Conservation (phyloP, 2,888 invertebrate species). For the Agrilus mali region DNA sequence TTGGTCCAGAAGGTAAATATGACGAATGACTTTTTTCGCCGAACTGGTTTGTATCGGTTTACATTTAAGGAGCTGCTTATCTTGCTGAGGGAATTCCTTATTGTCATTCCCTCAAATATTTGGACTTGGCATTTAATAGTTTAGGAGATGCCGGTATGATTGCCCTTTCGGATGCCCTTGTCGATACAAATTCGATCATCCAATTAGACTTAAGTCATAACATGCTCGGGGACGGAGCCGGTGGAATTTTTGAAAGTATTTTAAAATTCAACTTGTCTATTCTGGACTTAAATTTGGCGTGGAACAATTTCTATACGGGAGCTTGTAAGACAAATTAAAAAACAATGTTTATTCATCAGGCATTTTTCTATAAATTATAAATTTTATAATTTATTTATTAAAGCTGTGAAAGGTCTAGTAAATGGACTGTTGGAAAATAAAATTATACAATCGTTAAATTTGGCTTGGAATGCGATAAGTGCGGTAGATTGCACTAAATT, state of each 20-base stretch:
- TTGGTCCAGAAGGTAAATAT: constrained; percentile 26
- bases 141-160: constrained; percentile 34
- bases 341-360: constrained; percentile 1
- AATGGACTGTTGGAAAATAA: constrained; percentile 26
- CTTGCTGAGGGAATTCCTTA: constrained; percentile 27
- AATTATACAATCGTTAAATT: constrained; percentile 26
- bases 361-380: background rate
- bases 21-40: background rate
- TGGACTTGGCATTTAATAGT: constrained; percentile 35
- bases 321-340: constrained; percentile 22
- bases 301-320: constrained; percentile 37
- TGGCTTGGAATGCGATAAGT: constrained; percentile 38
- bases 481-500: constrained; percentile 22
- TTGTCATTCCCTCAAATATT: constrained; percentile 23
- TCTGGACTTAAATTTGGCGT: constrained; percentile 38
- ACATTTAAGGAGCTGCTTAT: constrained; percentile 26
- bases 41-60: background rate
- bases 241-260: constrained; percentile 28
- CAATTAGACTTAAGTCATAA: constrained; percentile 39
- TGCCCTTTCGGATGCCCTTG: constrained; percentile 25
- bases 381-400: constrained; percentile 5
- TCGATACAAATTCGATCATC: constrained; percentile 25
- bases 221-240: constrained; percentile 33
- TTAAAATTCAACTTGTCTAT: constrained; percentile 32
- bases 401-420: constrained; percentile 30